phyloP scores from a whole-genome alignment of 2,888 invertebrate genomes.

The Cosmorhoe ocellata region DNA sequence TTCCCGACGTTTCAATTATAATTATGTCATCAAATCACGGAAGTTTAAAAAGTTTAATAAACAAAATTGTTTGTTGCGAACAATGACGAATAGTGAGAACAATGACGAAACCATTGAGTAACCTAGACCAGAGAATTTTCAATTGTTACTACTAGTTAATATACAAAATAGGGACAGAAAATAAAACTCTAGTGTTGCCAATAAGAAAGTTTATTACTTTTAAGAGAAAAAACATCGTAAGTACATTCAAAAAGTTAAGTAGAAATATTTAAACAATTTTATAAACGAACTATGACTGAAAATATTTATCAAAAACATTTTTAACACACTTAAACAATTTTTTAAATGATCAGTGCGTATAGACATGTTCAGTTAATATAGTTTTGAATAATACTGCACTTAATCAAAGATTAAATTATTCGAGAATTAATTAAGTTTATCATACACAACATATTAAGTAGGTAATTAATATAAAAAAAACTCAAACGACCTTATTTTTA shows the following conservation, averaged over 20 bases:
- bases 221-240: conserved; percentile 66
- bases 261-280: conserved; percentile 50
- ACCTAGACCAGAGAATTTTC: no score
- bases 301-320: conserved; percentile 42
- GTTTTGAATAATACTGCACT: conserved; percentile 16
- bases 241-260: conserved; percentile 60
- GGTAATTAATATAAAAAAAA: conserved; percentile 34
- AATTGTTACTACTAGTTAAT: no score
- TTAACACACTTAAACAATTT: conserved; percentile 36
- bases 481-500: conserved; percentile 41
- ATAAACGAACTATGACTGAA: conserved; percentile 46
- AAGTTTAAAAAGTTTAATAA: no score
- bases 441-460: conserved; percentile 33
- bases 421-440: conserved; percentile 35
- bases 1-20: no score
- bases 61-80: no score
- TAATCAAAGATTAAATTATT: conserved; percentile 14
- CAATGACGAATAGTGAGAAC: no score
- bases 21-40: no score
- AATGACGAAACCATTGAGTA: no score
- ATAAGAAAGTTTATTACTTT: conserved; percentile 68
- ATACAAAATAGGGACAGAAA: neutral
- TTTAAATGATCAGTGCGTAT: conserved; percentile 27
- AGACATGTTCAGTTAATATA: conserved; percentile 13
- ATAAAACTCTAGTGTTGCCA: conserved; percentile 42